A percentile compares a stretch with the other conserved stretches of the same genome.
These are phyloP conservation scores for Mystacornis crossleyi DNA, from an alignment of 2,113 vertebrate species.

Conservation along the genomic window DNA sequence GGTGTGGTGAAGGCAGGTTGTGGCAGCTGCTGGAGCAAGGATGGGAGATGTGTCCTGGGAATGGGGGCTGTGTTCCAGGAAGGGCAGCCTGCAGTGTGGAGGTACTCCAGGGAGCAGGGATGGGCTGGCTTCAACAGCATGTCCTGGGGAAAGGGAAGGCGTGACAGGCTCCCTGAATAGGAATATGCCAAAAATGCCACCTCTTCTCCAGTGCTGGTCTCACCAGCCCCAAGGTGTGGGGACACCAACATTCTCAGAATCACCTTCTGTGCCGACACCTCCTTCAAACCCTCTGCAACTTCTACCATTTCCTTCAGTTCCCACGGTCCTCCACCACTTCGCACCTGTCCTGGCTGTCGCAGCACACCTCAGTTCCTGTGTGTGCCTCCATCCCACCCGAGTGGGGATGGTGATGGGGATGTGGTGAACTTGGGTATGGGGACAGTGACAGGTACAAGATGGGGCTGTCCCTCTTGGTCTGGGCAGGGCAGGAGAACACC, in stretches of 20 bases:
- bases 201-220: neutral
- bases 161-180: rapidly evolving
- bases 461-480: neutral
- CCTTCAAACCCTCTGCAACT: slow-evolving; percentile 29
- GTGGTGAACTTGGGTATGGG: neutral
- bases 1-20: neutral
- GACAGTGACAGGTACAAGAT: neutral
- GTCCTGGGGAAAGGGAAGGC: neutral
- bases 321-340: neutral
- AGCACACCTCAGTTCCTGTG: rapidly evolving
- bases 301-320: neutral
- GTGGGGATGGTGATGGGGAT: neutral
- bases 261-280: neutral
- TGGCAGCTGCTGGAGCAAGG: neutral
- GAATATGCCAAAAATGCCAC: rapidly evolving
- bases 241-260: neutral
- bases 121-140: rapidly evolving
- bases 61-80: neutral
- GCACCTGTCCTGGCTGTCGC: neutral
- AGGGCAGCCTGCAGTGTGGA: neutral
- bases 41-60: neutral
- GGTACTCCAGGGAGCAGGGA: neutral
- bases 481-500: neutral
- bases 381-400: rapidly evolving
- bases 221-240: neutral